Evolutionary conservation across 2,888 invertebrate genomes (phyloP).

Genomic region (Pyrocoelia pectoralis): DNA sequence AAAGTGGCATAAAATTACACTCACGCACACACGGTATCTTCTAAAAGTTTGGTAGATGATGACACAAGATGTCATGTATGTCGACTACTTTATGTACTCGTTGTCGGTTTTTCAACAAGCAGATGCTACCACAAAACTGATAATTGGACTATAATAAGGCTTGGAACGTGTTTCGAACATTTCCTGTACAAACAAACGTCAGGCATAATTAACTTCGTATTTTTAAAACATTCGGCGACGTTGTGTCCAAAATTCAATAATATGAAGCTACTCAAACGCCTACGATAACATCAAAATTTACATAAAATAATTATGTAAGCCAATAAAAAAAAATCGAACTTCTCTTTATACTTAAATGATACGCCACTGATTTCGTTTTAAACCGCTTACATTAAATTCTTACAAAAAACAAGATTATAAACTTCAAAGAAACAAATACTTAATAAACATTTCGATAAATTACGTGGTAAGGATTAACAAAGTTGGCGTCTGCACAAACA

Average conservation of each 20-base stretch:
- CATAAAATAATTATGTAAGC: not conserved
- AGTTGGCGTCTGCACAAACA: not conserved
- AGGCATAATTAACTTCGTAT: not conserved
- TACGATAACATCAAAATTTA: not conserved
- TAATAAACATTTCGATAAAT: not conserved
- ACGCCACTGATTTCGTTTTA: not conserved
- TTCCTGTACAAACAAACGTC: conserved; percentile 25
- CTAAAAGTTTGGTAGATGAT: conserved; percentile 18
- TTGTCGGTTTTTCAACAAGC: conserved; percentile 26
- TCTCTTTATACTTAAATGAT: not conserved
- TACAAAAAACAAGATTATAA: conserved; percentile 4
- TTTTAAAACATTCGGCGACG: conserved; percentile 7
- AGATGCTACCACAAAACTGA: conserved; percentile 30
- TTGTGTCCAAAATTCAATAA: not conserved
- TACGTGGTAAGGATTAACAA: not conserved
- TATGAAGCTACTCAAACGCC: not conserved
- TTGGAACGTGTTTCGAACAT: conserved; percentile 20
- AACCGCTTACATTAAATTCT: conserved; percentile 6
- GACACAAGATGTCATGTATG: conserved; percentile 36
- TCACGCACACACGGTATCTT: not conserved
- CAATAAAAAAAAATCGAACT: not conserved
- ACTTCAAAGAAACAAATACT: not conserved
- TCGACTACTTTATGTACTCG: conserved; percentile 24
- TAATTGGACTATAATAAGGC: conserved; percentile 31
- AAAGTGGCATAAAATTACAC: conserved; percentile 8